Percentiles rank a stretch among this genome's conserved stretches.
These are phyloP conservation scores for Pseudococcus longispinus DNA, from an alignment of 2,888 invertebrate genomes.

Conservation along the genomic window DNA sequence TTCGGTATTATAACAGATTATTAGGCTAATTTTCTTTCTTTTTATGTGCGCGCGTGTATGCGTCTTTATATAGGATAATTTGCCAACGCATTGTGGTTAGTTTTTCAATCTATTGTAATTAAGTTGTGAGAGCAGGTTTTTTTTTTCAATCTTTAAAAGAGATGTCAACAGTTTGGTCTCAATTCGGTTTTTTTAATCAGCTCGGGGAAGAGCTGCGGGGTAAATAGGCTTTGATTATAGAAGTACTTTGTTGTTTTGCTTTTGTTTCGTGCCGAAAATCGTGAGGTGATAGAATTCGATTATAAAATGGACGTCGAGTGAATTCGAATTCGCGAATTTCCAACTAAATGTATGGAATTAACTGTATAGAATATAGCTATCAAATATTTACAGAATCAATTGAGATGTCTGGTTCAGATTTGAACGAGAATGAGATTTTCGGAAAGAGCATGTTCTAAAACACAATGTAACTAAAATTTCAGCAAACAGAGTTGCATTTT, in stretches of 20 bases:
- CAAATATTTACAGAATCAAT: no score
- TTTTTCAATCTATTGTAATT: not conserved
- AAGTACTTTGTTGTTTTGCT: not conserved
- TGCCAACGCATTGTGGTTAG: not conserved
- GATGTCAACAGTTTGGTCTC: not conserved
- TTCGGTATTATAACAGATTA: not conserved
- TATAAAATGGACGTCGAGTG: not conserved
- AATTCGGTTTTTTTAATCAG: not conserved
- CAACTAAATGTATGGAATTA: no score
- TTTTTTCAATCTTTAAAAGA: not conserved
- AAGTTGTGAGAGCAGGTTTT: not conserved
- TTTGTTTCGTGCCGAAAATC: not conserved
- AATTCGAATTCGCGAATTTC: no score
- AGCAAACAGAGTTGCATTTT: no score
- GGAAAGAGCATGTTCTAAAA: no score
- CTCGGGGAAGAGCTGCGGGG: not conserved
- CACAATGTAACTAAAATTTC: no score
- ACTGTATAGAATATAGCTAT: no score
- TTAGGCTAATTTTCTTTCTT: not conserved
- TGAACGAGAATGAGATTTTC: no score
- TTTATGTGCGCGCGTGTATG: not conserved
- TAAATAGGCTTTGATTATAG: not conserved
- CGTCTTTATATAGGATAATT: not conserved
- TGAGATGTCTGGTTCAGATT: no score
- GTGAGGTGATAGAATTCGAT: not conserved